Conservation (phyloP, 2,797 vertebrate genomes). For the Iguana delicatissima region DNA sequence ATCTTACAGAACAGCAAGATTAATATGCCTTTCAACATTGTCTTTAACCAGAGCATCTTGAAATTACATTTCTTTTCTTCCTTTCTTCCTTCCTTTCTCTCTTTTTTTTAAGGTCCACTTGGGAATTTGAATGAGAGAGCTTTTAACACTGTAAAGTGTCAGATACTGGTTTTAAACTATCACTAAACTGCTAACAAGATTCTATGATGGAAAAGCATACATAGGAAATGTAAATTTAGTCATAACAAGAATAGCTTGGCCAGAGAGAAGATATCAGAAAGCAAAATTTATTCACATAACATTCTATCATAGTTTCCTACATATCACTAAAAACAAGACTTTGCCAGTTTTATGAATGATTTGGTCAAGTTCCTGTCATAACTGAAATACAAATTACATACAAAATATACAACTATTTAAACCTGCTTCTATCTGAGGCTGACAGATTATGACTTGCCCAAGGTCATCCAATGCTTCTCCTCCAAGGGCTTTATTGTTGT, state of each 20-base stretch:
- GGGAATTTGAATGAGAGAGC: constrained; percentile 35
- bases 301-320: background rate
- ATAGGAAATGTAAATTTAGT: background rate
- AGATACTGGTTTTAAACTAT: constrained; percentile 37
- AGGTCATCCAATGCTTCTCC: too few species aligned
- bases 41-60: constrained; percentile 40
- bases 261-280: background rate
- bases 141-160: constrained; percentile 52
- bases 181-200: constrained; percentile 37
- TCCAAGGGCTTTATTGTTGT: background rate
- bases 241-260: background rate
- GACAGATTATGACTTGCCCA: too few species aligned
- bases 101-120: constrained; percentile 33
- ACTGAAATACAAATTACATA: background rate
- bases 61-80: constrained; percentile 30
- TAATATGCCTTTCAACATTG: constrained; percentile 45
- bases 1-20: constrained; percentile 41
- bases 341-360: background rate
- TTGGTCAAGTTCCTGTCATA: background rate
- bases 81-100: too few species aligned
- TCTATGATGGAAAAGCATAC: constrained; percentile 37
- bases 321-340: background rate
- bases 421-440: too few species aligned
- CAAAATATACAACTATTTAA: too few species aligned
- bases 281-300: background rate